Base-by-base conservation (phyloP, 2,113 vertebrate genomes). In the Manacus vitellinus region DNA sequence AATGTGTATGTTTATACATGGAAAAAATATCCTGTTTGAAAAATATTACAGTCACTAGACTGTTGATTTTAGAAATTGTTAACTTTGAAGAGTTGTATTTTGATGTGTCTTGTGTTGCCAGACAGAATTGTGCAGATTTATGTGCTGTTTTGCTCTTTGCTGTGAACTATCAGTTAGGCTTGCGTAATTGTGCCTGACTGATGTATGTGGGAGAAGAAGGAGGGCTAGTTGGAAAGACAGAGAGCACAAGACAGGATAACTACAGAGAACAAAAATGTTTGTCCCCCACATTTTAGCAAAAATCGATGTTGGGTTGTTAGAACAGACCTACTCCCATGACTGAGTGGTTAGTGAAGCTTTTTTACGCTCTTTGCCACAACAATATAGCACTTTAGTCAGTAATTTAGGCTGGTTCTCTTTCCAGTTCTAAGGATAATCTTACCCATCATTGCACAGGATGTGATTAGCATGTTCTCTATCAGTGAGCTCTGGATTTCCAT, bases 381-480 rank as follows among this genome's bases (percentile, higher is more conserved):
- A 33, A 0, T 12, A 12, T 12, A 41, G 7, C 0, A 0, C 4
- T 62, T 52, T 15, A 21, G 16, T 37, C 10, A 59, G 22, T 84
- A 55, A 55, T 82, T 88, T n/a, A 78, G 54, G 13, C 18, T 63
- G 30, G 7, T 9, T 72, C 4, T 30, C 35, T 30, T 67, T 81
- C 61, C 52, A 71, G 35, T 16, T 37, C 10, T 43, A 41, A 67
- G 24, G 24, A 46, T 49, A 23, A 25, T 55, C 35, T 84, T 76
- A 27, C 6, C 17, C 31, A 31, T 30, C 30, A 20, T 37, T 39
- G 14, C 44, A n/a, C 28, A 63, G 37, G n/a, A 23, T 41, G n/a
- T 4, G 1, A 52, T 83, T 67, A 66, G 22, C 6, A 0, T 44
- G 21, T 41, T 88, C 25, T 88, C 35, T 28, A 23, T 28, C 78